Evolutionary conservation across 2,888 invertebrate species (phyloP).

Genomic region (Sarcophaga subvicina): DNA sequence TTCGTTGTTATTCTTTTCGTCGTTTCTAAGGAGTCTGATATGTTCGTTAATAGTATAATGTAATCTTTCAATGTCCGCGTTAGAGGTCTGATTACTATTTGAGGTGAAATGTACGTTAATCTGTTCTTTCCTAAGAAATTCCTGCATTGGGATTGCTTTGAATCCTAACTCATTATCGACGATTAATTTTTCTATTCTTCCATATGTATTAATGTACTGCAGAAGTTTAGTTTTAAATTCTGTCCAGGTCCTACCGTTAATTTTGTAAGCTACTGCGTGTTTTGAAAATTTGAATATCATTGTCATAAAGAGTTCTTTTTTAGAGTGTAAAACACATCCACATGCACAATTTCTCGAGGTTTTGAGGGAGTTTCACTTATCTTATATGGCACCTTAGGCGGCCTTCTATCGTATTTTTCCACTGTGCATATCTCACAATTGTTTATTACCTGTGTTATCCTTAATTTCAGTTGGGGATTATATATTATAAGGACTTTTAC

Average conservation of each 20-base stretch:
- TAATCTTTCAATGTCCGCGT: constrained; percentile 67
- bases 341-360: constrained; percentile 69
- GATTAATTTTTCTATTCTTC: constrained; percentile 54
- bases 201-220: constrained; percentile 50
- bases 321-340: constrained; percentile 42
- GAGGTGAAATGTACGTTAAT: constrained; percentile 66
- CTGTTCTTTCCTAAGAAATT: neutral
- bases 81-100: constrained; percentile 63
- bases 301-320: constrained; percentile 45
- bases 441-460: constrained; percentile 69
- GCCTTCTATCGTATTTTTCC: constrained; percentile 66
- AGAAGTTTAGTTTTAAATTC: constrained; percentile 59
- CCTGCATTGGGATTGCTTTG: neutral
- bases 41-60: constrained; percentile 71
- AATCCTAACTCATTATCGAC: neutral
- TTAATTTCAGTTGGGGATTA: constrained; percentile 60
- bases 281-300: constrained; percentile 55
- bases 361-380: constrained; percentile 69
- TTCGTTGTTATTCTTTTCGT: constrained; percentile 57
- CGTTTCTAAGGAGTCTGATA: constrained; percentile 66
- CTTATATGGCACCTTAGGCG: constrained; percentile 67
- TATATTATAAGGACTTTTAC: no score
- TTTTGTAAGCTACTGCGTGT: constrained; percentile 39
- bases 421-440: constrained; percentile 65
- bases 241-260: constrained; percentile 49